phyloP scores from a whole-genome alignment of 1,140 invertebrate genomes.

The Nephotettix cincticeps region DNA sequence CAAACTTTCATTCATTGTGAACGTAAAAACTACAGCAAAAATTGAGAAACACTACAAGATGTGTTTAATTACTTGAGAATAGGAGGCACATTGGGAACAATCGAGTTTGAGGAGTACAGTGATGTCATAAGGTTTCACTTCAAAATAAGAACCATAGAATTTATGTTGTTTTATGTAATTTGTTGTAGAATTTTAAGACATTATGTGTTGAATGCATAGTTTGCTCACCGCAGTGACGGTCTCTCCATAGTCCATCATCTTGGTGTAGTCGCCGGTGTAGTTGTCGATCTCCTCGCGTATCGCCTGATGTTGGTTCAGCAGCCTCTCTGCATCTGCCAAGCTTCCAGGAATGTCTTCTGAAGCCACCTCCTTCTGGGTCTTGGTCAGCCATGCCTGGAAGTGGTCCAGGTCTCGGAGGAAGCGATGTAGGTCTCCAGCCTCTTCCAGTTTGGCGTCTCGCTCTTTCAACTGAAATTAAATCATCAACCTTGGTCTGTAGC shows the following conservation, averaged over 20 bases:
- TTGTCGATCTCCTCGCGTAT: slow-evolving; percentile 99
- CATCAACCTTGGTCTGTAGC: no score
- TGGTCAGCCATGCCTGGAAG: slow-evolving; percentile 98
- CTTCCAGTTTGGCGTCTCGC: slow-evolving; percentile 96
- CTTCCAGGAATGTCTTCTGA: slow-evolving; percentile 97
- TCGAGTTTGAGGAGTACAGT: no score
- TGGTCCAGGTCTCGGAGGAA: slow-evolving; percentile 99
- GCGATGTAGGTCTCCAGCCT: slow-evolving; percentile 96
- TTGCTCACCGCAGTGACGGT: slow-evolving; percentile 78
- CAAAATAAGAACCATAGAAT: no score
- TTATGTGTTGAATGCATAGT: no score
- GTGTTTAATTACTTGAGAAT: no score
- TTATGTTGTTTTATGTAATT: no score
- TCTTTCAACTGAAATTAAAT: slow-evolving; percentile 86
- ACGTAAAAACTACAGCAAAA: no score
- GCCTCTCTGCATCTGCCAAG: slow-evolving; percentile 93
- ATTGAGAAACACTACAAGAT: no score
- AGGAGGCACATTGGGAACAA: no score
- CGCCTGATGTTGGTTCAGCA: slow-evolving; percentile 94
- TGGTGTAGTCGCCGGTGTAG: slow-evolving; percentile 95
- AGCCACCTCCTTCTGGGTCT: slow-evolving; percentile 96
- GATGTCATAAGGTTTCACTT: no score
- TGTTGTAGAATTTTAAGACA: no score
- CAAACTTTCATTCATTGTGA: no score
- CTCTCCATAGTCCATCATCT: slow-evolving; percentile 99